Conservation (phyloP, 2,797 vertebrate genomes). For the Eulemur rubriventer region DNA sequence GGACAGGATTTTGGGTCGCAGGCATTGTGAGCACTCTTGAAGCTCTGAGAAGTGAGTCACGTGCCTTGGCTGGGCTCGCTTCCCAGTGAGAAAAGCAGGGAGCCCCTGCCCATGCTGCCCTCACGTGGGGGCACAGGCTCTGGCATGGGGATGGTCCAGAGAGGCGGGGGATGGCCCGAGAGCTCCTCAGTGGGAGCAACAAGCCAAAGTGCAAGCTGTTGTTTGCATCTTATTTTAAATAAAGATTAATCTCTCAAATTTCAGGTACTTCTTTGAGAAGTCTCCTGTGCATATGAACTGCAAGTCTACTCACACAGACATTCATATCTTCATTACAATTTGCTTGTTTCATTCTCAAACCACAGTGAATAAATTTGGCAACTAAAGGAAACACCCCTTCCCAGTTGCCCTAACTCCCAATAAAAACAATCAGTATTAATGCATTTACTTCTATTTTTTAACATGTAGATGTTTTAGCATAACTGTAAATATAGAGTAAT, state of each 20-base stretch:
- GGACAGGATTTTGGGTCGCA: slow-evolving; percentile 39
- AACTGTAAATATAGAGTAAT: slow-evolving; percentile 51
- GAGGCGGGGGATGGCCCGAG: accelerated
- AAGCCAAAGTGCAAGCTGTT: not conserved
- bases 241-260: not conserved
- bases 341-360: not conserved
- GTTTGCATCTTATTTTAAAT: not conserved
- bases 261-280: not conserved
- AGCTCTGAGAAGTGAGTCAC: not conserved
- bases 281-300: not conserved
- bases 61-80: not conserved
- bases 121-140: no score
- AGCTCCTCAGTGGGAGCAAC: not conserved
- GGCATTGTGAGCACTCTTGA: slow-evolving; percentile 17
- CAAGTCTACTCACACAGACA: not conserved
- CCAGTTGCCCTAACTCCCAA: not conserved
- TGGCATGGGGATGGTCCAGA: accelerated
- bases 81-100: not conserved
- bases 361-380: not conserved
- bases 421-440: not conserved
- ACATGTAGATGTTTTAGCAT: not conserved
- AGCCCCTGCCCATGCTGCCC: accelerated
- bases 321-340: not conserved
- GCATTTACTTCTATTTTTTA: not conserved
- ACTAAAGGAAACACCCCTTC: not conserved